A percentile compares a stretch with the other conserved stretches of the same genome.
phyloP scores from a whole-genome alignment of 1,140 invertebrate genomes.

The Drosophila equinoxialis region DNA sequence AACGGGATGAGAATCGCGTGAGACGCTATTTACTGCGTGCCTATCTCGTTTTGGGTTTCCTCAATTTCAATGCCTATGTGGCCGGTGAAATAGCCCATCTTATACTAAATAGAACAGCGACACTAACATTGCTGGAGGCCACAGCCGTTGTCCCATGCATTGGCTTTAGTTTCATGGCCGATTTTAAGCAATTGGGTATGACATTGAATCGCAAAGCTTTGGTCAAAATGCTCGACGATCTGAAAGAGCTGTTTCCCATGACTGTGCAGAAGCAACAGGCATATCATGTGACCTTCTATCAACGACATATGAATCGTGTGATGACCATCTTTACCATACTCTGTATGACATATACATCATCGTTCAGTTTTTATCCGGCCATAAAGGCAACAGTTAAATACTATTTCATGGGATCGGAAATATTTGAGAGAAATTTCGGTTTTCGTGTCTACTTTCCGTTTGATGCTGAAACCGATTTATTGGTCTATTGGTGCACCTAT shows the following conservation, averaged over 20 bases:
- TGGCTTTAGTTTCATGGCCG: constrained; percentile 73
- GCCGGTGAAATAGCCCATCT: constrained; percentile 70
- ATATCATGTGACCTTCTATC: constrained; percentile 60
- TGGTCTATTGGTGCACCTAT: constrained; percentile 67
- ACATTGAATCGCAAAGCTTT: constrained; percentile 50
- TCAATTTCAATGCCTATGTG: constrained; percentile 71
- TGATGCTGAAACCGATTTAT: constrained; percentile 62
- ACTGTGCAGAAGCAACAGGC: constrained; percentile 33
- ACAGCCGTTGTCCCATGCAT: constrained; percentile 71
- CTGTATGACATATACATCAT: constrained; percentile 71
- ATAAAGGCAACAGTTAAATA: constrained; percentile 66
- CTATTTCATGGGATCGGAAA: constrained; percentile 62
- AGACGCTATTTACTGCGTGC: constrained; percentile 50
- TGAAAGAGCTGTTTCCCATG: constrained; percentile 56
- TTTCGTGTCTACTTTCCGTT: constrained; percentile 66
- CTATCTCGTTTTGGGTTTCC: constrained; percentile 60
- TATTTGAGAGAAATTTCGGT: constrained; percentile 70
- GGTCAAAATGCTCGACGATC: constrained; percentile 55
- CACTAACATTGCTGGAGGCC: constrained; percentile 64
- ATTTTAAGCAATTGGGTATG: constrained; percentile 68
- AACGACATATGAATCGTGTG: constrained; percentile 60
- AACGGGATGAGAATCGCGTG: constrained; percentile 52
- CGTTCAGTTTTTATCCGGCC: constrained; percentile 73
- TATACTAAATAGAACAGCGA: constrained; percentile 66
- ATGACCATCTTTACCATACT: constrained; percentile 67